Evolutionary conservation across 2,797 vertebrate species (phyloP).

Genomic region (Crax fasciolata): DNA sequence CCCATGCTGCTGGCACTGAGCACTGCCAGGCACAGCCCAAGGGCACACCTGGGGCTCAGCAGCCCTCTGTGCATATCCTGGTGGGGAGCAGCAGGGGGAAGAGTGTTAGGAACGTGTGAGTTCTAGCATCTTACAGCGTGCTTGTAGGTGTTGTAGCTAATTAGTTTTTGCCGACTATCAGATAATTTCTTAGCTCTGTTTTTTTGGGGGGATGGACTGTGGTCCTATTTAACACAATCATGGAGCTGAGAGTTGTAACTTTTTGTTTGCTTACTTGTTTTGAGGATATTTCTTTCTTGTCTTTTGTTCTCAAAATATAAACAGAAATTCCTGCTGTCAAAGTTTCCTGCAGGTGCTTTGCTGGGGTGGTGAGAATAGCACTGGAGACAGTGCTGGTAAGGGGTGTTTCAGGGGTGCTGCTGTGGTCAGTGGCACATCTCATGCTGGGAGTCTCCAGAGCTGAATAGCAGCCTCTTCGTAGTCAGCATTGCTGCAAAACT

Average conservation of each 20-base stretch:
- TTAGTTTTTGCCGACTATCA: not conserved
- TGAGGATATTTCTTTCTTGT: no score
- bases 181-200: not conserved
- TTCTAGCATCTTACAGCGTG: not conserved
- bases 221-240: not conserved
- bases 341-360: not conserved
- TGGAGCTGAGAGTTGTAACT: not conserved
- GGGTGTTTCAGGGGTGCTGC: not conserved
- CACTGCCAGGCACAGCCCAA: rapidly evolving
- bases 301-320: no score
- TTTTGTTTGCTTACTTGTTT: not conserved
- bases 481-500: not conserved
- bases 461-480: not conserved
- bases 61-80: not conserved
- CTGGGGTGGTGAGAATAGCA: not conserved
- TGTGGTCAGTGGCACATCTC: not conserved
- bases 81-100: not conserved
- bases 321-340: not conserved
- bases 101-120: rapidly evolving
- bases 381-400: not conserved
- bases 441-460: not conserved
- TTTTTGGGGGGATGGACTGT: not conserved
- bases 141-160: not conserved
- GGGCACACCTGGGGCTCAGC: not conserved
- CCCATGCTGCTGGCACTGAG: not conserved